These are phyloP conservation scores for Cremastinae sp. DNA, from an alignment of 2,888 invertebrate genomes.

Conservation along the genomic window DNA sequence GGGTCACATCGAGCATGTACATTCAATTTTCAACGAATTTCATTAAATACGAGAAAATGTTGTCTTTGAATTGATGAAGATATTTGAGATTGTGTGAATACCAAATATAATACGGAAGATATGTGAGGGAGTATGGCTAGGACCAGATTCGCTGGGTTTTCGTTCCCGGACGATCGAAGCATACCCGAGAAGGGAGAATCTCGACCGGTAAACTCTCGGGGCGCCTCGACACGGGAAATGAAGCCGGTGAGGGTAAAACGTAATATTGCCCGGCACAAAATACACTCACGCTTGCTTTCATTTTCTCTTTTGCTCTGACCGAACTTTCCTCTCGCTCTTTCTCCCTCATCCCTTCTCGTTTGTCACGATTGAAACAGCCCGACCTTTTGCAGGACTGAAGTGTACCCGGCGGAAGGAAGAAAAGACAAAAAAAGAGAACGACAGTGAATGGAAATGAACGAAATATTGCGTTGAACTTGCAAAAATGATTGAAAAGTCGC, in stretches of 20 bases:
- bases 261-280: conserved; percentile 56
- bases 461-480: conserved; percentile 36
- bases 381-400: conserved; percentile 51
- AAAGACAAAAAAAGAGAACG: conserved; percentile 1
- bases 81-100: no score
- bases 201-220: conserved; percentile 38
- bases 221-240: conserved; percentile 60
- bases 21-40: no score
- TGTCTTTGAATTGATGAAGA: no score
- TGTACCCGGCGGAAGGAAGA: conserved; percentile 15
- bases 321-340: conserved; percentile 23
- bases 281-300: conserved; percentile 46
- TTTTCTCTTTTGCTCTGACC: conserved; percentile 31
- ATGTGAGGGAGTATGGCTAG: conserved; percentile 1
- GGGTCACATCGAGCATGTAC: no score
- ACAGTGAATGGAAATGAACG: not conserved
- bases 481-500: conserved; percentile 17
- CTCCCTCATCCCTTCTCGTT: conserved; percentile 25
- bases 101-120: conserved; percentile 5
- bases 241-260: conserved; percentile 61
- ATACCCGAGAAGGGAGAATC: conserved; percentile 24
- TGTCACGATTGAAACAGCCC: conserved; percentile 55
- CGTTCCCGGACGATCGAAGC: not conserved
- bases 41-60: no score
- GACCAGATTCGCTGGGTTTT: conserved; percentile 7